Percentiles rank a stretch among this genome's conserved stretches.
Conservation (phyloP, 37 sponge, comb jelly and placozoan genomes). For the Agelas oroides region DNA sequence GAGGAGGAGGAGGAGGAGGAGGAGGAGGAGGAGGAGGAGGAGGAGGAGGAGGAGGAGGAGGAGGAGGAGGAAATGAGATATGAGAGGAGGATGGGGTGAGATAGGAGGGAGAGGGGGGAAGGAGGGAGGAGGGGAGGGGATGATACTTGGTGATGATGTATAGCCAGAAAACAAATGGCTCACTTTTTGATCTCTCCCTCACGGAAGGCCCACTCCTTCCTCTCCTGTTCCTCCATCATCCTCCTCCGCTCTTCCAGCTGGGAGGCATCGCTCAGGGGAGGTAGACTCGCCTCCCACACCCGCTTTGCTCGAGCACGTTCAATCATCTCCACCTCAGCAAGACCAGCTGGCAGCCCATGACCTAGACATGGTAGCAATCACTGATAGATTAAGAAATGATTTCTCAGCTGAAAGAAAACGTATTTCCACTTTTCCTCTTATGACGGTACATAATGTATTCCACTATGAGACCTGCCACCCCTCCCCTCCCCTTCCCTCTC, state of each 20-base stretch:
- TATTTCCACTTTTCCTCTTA: no score
- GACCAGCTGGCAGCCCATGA: conserved; percentile 92
- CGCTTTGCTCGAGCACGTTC: conserved; percentile 96
- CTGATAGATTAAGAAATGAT: no score
- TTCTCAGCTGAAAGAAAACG: no score
- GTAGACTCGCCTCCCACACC: conserved; percentile 90
- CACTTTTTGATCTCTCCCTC: conserved; percentile 88
- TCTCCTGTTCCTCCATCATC: conserved; percentile 99
- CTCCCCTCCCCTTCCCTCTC: no score
- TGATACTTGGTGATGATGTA: no score
- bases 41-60: neutral
- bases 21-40: no score
- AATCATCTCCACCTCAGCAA: conserved; percentile 98
- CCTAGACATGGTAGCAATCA: no score
- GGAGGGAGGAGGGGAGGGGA: no score
- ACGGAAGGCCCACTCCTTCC: conserved; percentile 93
- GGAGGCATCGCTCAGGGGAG: conserved; percentile 79
- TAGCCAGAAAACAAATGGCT: neutral
- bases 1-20: neutral
- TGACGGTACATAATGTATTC: no score
- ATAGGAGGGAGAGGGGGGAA: neutral
- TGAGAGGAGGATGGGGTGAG: neutral
- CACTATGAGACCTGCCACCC: no score
- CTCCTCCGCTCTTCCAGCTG: conserved; percentile 81
- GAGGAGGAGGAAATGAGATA: neutral